phyloP scores from a whole-genome alignment of 2,888 invertebrate species.

The Timema cristinae region DNA sequence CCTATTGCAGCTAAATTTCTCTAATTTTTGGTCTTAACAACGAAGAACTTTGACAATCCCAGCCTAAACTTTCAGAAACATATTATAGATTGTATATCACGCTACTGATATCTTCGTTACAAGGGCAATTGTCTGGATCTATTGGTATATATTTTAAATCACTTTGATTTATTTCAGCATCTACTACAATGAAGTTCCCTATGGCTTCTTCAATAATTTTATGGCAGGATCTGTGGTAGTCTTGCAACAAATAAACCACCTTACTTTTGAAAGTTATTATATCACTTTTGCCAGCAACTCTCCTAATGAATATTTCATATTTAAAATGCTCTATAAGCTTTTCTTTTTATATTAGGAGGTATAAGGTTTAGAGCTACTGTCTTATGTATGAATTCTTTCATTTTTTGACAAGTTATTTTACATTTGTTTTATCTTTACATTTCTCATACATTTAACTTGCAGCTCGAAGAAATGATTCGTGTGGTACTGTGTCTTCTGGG shows the following conservation, averaged over 20 bases:
- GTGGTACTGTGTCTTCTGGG: background rate
- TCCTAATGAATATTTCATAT: background rate
- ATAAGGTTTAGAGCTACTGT: background rate
- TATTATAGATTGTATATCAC: slow-evolving; percentile 3
- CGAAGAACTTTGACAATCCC: slow-evolving; percentile 1
- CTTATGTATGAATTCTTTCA: background rate
- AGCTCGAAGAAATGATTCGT: background rate
- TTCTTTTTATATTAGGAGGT: background rate
- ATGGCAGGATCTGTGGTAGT: background rate
- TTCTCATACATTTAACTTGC: background rate
- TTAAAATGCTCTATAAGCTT: background rate
- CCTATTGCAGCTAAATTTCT: slow-evolving; percentile 9
- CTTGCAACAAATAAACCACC: background rate
- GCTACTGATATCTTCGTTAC: background rate
- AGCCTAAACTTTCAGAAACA: slow-evolving; percentile 1
- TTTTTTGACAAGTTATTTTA: background rate
- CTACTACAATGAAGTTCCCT: background rate
- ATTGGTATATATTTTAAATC: background rate
- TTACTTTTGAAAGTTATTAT: background rate
- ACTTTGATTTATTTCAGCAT: background rate
- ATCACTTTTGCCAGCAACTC: background rate
- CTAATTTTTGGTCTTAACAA: background rate
- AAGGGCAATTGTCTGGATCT: background rate
- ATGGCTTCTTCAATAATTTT: background rate
- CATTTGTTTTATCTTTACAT: slow-evolving; percentile 1